A percentile compares a stretch with the other conserved stretches of the same genome.
phyloP scores from a whole-genome alignment of 1,140 invertebrate genomes.

The Drosophila pseudoobscura region DNA sequence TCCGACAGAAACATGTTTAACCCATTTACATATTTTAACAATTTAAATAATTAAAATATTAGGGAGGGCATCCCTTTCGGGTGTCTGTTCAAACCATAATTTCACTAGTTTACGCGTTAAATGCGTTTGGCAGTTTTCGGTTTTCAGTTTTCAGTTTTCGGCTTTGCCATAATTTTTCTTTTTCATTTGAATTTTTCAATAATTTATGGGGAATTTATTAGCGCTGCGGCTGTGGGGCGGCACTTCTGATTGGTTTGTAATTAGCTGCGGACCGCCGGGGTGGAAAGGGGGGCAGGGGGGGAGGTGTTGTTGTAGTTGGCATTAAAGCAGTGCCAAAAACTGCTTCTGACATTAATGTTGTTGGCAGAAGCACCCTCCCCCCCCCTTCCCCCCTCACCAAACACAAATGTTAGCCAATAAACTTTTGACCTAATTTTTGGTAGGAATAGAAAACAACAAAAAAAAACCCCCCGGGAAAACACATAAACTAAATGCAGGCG shows the following conservation, averaged over 20 bases:
- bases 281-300: too few relatives aligned
- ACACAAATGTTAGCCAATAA: slow-evolving; percentile 69
- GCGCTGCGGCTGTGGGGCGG: background rate
- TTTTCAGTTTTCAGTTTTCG: slow-evolving; percentile 17
- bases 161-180: slow-evolving; percentile 23
- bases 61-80: too few relatives aligned
- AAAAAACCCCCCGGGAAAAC: slow-evolving; percentile 13
- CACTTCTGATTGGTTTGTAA: slow-evolving; percentile 28
- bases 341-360: slow-evolving; percentile 41
- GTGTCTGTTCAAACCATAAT: slow-evolving; percentile 16
- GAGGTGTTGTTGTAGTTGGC: slow-evolving; percentile 16
- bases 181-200: slow-evolving; percentile 33
- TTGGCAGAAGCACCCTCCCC: slow-evolving; percentile 12
- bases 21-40: slow-evolving; percentile 17
- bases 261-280: slow-evolving; percentile 10
- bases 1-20: slow-evolving; percentile 56
- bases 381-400: background rate
- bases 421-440: slow-evolving; percentile 77
- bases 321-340: slow-evolving; percentile 24
- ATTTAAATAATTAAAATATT: slow-evolving; percentile 67
- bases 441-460: slow-evolving; percentile 5
- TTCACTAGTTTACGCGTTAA: slow-evolving; percentile 46
- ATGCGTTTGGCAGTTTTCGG: slow-evolving; percentile 34
- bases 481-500: slow-evolving; percentile 57
- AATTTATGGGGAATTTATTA: slow-evolving; percentile 60